These are phyloP conservation scores for Vanacampus margaritifer DNA, from an alignment of 2,113 vertebrate species.

Conservation along the genomic window DNA sequence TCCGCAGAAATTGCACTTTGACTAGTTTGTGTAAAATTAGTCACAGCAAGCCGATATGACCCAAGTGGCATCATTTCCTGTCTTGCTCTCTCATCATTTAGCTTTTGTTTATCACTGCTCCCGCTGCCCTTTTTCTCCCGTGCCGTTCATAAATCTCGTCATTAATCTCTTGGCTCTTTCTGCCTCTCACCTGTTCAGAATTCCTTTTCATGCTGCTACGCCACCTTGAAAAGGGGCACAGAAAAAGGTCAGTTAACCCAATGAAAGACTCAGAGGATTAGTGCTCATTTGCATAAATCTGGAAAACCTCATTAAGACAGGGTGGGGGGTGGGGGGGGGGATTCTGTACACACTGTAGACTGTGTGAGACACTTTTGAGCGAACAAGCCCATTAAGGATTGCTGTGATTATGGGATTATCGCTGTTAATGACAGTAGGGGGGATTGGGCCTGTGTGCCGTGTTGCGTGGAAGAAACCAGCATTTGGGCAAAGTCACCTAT, in stretches of 20 bases:
- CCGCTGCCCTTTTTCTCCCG: constrained; percentile 37
- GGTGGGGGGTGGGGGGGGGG: too few species aligned
- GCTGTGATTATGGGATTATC: constrained; percentile 64
- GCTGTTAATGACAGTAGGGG: constrained; percentile 45
- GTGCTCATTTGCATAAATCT: constrained; percentile 63
- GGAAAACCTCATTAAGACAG: constrained; percentile 59
- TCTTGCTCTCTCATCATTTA: not conserved
- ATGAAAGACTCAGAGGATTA: constrained; percentile 46
- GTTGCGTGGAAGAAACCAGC: not conserved
- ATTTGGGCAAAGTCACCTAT: constrained; percentile 25
- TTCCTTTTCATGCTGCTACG: constrained; percentile 25
- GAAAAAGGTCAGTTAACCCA: constrained; percentile 35
- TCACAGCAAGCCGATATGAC: not conserved
- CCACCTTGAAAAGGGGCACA: constrained; percentile 16
- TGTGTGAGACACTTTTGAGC: constrained; percentile 50
- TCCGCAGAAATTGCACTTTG: too few species aligned
- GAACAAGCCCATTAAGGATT: constrained; percentile 57
- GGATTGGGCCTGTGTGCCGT: constrained; percentile 13
- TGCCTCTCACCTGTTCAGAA: constrained; percentile 6
- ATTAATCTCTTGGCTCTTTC: constrained; percentile 15
- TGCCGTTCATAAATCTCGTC: constrained; percentile 40
- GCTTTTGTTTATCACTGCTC: constrained; percentile 31
- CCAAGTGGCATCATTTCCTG: not conserved
- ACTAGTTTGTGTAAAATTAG: not conserved
- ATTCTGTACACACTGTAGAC: constrained; percentile 42